Evolutionary conservation across 2,888 invertebrate species (phyloP).

Genomic region (Stenoptilia bipunctidactyla): DNA sequence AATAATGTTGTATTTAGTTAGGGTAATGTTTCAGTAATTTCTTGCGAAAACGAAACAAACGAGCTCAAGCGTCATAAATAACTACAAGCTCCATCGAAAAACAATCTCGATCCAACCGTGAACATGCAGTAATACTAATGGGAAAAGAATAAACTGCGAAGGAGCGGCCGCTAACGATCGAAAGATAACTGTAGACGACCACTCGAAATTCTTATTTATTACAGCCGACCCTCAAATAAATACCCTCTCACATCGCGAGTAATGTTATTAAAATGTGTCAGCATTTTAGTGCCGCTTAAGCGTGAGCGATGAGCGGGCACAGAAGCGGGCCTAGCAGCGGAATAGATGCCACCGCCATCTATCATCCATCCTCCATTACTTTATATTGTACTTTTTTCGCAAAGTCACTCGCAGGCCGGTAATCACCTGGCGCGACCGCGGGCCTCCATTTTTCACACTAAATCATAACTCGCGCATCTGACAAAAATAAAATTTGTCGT

Average conservation of each 20-base stretch:
- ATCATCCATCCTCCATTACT: slow-evolving; percentile 72
- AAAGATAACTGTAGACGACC: slow-evolving; percentile 48
- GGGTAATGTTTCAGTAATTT: no score
- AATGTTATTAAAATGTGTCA: slow-evolving; percentile 71
- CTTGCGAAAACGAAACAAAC: neutral
- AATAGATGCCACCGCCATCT: slow-evolving; percentile 46
- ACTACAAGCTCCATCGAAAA: slow-evolving; percentile 1
- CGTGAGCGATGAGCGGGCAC: slow-evolving; percentile 23
- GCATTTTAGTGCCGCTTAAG: slow-evolving; percentile 44
- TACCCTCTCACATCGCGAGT: slow-evolving; percentile 49
- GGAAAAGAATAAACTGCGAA: slow-evolving; percentile 47
- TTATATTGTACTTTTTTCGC: slow-evolving; percentile 70
- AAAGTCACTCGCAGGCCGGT: slow-evolving; percentile 68
- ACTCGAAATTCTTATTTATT: slow-evolving; percentile 65
- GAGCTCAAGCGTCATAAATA: neutral
- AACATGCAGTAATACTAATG: slow-evolving; percentile 27
- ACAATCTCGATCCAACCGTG: slow-evolving; percentile 15
- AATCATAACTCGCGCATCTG: slow-evolving; percentile 67
- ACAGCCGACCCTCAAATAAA: slow-evolving; percentile 59
- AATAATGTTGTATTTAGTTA: no score
- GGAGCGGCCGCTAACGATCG: slow-evolving; percentile 52
- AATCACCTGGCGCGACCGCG: slow-evolving; percentile 68
- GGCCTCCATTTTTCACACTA: slow-evolving; percentile 66
- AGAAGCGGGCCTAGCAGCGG: slow-evolving; percentile 27
- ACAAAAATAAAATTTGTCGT: slow-evolving; percentile 69